These are phyloP conservation scores for Taenaris catops DNA, from an alignment of 2,888 invertebrate genomes.

Conservation along the genomic window DNA sequence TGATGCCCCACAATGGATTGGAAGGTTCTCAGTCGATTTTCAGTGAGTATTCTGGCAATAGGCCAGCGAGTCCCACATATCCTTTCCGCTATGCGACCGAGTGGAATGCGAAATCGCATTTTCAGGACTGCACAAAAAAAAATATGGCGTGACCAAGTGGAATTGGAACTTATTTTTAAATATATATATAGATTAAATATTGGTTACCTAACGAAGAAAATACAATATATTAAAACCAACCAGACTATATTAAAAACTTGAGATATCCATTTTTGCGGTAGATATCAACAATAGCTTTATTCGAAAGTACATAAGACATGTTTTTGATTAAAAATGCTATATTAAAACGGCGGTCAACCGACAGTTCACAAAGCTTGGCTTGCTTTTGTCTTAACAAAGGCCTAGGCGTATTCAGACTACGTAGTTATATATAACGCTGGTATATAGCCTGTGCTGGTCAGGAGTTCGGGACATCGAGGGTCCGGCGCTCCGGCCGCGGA, in stretches of 20 bases:
- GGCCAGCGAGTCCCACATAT: no score
- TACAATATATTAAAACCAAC: no score
- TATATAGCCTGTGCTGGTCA: conserved; percentile 18
- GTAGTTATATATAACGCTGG: conserved; percentile 15
- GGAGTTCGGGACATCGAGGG: conserved; percentile 36
- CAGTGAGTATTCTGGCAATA: no score
- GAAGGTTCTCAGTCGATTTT: no score
- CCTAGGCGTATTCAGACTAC: conserved; percentile 22
- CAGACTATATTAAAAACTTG: conserved; percentile 8
- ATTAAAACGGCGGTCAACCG: conserved; percentile 28
- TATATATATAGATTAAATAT: no score
- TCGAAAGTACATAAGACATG: conserved; percentile 19
- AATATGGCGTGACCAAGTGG: no score
- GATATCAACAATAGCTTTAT: conserved; percentile 13
- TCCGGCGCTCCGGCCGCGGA: conserved; percentile 42
- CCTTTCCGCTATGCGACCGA: no score
- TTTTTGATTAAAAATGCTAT: conserved; percentile 25
- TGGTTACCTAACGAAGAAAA: no score
- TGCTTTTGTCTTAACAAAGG: conserved; percentile 28
- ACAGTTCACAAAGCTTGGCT: conserved; percentile 26
- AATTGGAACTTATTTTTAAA: no score
- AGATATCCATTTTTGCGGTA: conserved; percentile 8
- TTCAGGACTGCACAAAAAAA: no score
- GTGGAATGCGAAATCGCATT: no score
- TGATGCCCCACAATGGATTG: no score